phyloP scores from a whole-genome alignment of 2,797 vertebrate genomes.

The Acanthornis magna region DNA sequence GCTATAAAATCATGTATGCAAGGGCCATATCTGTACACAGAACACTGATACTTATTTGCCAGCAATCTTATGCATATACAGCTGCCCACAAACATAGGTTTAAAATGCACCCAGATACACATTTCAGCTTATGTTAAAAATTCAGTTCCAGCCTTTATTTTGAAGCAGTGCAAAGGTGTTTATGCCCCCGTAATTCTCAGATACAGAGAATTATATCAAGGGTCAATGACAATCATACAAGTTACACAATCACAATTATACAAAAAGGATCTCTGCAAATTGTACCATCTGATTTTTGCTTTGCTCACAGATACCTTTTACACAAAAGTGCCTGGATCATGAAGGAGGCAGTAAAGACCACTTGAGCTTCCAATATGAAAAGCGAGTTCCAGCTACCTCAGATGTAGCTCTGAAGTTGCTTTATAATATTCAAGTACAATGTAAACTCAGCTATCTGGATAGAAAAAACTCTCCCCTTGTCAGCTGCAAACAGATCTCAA shows the following conservation, averaged over 20 bases:
- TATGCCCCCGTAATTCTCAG: neutral
- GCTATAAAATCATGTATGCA: neutral
- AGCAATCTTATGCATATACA: neutral
- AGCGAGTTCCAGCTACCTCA: neutral
- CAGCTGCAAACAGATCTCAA: neutral
- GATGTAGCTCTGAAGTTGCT: neutral
- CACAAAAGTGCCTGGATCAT: neutral
- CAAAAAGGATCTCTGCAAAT: neutral
- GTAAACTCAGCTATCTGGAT: neutral
- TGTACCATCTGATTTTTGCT: neutral
- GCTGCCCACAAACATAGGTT: neutral
- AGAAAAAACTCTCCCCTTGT: neutral
- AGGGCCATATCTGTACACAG: neutral
- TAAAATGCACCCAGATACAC: neutral
- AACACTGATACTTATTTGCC: neutral
- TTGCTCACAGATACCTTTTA: neutral
- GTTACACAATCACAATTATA: neutral
- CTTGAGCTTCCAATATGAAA: neutral
- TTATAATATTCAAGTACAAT: neutral
- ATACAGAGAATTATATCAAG: neutral
- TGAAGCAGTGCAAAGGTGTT: neutral
- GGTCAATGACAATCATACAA: neutral
- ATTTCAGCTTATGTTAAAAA: neutral
- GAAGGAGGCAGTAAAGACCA: neutral
- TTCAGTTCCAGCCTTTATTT: neutral